These are phyloP conservation scores for Stomorhina lunata DNA, from an alignment of 2,888 invertebrate genomes.

Conservation along the genomic window DNA sequence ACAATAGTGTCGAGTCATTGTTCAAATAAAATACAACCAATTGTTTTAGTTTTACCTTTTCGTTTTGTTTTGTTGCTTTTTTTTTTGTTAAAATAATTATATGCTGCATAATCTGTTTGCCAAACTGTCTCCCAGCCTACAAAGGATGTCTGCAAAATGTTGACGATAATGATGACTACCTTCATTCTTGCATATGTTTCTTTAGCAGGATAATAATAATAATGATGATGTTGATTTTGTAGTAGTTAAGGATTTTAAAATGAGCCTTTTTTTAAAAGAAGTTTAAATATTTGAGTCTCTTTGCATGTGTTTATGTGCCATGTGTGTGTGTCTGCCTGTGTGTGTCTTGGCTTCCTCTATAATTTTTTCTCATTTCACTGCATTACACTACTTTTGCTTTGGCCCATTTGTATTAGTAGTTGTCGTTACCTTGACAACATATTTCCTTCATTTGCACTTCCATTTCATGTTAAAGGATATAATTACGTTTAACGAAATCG, in stretches of 20 bases:
- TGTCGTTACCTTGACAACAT: slow-evolving; percentile 55
- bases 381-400: neutral
- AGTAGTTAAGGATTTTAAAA: slow-evolving; percentile 11
- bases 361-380: slow-evolving; percentile 23
- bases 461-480: slow-evolving; percentile 64
- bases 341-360: neutral
- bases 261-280: neutral
- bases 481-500: slow-evolving; percentile 65
- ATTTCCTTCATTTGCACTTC: slow-evolving; percentile 64
- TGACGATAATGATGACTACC: slow-evolving; percentile 15
- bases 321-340: neutral
- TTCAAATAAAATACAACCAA: slow-evolving; percentile 37
- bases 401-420: neutral
- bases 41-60: slow-evolving; percentile 12
- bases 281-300: neutral
- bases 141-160: slow-evolving; percentile 1
- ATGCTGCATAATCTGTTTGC: slow-evolving; percentile 37
- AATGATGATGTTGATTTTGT: neutral
- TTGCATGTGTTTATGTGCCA: neutral
- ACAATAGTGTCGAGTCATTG: slow-evolving; percentile 41
- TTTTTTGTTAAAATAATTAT: neutral
- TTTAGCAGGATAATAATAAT: neutral
- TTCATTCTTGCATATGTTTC: too few relatives aligned
- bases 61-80: neutral
- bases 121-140: slow-evolving; percentile 18